Base-by-base conservation (phyloP, 1,140 invertebrate genomes). In the Ceratosolen solmsi region DNA sequence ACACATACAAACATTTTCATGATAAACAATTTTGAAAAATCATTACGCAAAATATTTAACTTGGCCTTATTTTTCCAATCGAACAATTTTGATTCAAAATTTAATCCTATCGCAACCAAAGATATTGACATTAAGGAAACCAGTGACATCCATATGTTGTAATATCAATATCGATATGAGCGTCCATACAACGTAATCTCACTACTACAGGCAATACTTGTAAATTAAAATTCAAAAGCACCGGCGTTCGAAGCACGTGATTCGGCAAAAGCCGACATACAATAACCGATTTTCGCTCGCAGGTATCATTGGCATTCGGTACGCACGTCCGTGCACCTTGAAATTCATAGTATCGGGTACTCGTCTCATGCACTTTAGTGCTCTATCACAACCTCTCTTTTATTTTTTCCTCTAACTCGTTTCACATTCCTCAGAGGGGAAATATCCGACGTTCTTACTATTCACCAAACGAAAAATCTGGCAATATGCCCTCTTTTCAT, bases 321-420 rank as follows among this genome's bases (percentile, higher is more conserved):
- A 0, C 11, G 36, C n/a, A 33, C 56, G 2, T 5, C 17, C 54
- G n/a, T 54, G 15, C 33, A 83, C 78, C 77, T 75, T 85, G 82
- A 83, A 83, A 84, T 82, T 83, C 84, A 82, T 79, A 82, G 78
- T 79, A 82, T 83, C 60, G 75, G 58, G 54, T 54, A 73, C 38
- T 41, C n/a, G 51, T 71, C 54, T 51, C 41, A 36, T 27, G 38
- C 38, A 73, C 54, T 71, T 72, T 58, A 22, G 36, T 1, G 2
- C 46, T 30, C 20, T 46, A 5, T 30, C 9, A 17, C 30, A 20
- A 4, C 36, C n/a, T 41, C 30, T 82, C n/a, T 49, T 22, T 70
- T 46, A 56, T 77, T 72, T 82, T 74, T 46, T 20, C 78, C 36
- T 56, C 38, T 11, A 8, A 25, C 38, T 65, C 30, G 17, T 60